These are phyloP conservation scores for Phalacrocorax pelagicus DNA, from an alignment of 2,113 vertebrate genomes.

Conservation along the genomic window DNA sequence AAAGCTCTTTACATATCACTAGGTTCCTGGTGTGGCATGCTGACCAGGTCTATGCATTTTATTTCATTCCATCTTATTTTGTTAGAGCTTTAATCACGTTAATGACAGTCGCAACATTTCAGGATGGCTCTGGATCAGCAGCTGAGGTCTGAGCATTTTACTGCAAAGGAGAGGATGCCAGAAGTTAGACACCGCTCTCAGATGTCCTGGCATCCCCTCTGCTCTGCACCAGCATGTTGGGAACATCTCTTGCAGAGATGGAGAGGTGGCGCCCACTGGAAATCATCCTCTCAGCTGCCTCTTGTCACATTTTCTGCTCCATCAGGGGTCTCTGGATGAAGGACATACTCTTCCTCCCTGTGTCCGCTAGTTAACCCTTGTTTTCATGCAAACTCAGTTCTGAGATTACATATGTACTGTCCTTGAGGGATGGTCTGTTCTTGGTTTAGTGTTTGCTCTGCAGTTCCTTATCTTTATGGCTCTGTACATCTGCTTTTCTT, in stretches of 20 bases:
- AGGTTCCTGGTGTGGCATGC: neutral
- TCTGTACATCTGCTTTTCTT: no score
- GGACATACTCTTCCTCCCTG: no score
- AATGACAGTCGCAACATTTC: constrained; percentile 28
- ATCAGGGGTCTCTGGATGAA: no score
- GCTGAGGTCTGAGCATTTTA: neutral
- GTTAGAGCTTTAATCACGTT: constrained; percentile 4
- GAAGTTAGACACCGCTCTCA: neutral
- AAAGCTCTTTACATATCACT: neutral
- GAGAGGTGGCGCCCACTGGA: neutral
- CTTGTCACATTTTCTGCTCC: neutral
- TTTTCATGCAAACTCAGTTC: no score
- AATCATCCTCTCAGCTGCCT: neutral
- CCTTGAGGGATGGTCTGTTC: no score
- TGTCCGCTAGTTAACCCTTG: no score
- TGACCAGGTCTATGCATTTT: neutral
- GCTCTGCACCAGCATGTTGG: neutral
- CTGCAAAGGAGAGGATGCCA: neutral
- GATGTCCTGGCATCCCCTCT: neutral
- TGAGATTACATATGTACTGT: no score
- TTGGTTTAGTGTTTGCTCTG: no score
- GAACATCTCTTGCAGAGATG: neutral
- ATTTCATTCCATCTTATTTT: neutral
- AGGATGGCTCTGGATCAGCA: neutral
- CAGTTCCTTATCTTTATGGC: no score